phyloP scores from a whole-genome alignment of 2,797 vertebrate genomes.

The Pantherophis vulpinus region DNA sequence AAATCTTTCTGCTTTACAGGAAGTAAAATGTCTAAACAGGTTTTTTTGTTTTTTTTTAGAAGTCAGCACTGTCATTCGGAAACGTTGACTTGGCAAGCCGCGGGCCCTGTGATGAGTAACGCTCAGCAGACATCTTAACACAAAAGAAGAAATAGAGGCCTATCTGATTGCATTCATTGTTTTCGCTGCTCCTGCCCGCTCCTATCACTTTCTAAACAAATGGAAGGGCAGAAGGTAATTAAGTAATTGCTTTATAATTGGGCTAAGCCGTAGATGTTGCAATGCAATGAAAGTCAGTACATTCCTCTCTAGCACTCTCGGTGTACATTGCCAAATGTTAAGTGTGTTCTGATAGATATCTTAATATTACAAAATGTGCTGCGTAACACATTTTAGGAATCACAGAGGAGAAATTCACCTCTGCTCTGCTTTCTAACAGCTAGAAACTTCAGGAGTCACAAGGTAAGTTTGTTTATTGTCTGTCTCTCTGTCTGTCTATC shows the following conservation, averaged over 20 bases:
- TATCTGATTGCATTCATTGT: neutral
- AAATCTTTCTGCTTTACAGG: neutral
- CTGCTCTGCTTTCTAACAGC: neutral
- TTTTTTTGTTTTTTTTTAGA: neutral
- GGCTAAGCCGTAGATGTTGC: neutral
- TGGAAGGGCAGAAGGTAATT: neutral
- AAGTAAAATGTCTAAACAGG: neutral
- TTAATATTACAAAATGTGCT: neutral
- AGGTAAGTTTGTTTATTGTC: no score
- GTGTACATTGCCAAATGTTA: neutral
- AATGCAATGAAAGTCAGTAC: neutral
- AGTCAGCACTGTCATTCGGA: neutral
- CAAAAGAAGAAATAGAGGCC: neutral
- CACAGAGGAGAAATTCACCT: no score
- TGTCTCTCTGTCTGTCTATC: rapidly evolving
- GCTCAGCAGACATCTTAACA: neutral
- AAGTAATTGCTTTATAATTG: neutral
- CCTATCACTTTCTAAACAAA: neutral
- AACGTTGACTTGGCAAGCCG: neutral
- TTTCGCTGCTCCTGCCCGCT: neutral
- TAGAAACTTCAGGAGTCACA: neutral
- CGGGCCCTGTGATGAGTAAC: neutral
- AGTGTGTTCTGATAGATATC: neutral
- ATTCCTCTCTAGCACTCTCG: rapidly evolving
- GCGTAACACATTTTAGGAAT: neutral